Conservation (phyloP, 1,140 invertebrate genomes). For the Cyclargus thomasi region DNA sequence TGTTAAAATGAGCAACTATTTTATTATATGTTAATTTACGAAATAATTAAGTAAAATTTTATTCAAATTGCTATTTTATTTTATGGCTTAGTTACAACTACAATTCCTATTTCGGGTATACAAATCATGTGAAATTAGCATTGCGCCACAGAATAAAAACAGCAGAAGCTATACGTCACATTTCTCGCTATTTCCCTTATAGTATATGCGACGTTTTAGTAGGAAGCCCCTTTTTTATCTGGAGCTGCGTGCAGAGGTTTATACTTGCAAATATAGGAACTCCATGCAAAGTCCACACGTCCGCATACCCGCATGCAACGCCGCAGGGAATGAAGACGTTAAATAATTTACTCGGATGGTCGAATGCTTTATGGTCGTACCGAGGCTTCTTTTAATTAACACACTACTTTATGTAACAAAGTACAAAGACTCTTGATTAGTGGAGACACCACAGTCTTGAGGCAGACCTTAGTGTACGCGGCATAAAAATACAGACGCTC, state of each 20-base stretch:
- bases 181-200: not conserved
- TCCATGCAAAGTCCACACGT: conserved; percentile 52
- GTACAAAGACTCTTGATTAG: not conserved
- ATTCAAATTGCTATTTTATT: not conserved
- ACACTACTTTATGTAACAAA: conserved; percentile 19
- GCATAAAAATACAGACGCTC: too few relatives aligned
- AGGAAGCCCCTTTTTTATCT: conserved; percentile 10
- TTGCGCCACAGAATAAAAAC: too few relatives aligned
- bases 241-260: conserved; percentile 22
- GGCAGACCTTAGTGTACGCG: too few relatives aligned
- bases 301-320: conserved; percentile 63
- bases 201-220: not conserved
- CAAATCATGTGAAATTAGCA: too few relatives aligned
- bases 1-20: not conserved
- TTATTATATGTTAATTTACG: not conserved
- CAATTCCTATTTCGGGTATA: too few relatives aligned
- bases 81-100: not conserved
- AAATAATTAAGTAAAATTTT: not conserved
- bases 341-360: conserved; percentile 71
- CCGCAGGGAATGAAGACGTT: conserved; percentile 70
- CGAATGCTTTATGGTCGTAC: conserved; percentile 55
- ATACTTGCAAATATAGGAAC: conserved; percentile 39
- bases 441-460: too few relatives aligned
- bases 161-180: too few relatives aligned
- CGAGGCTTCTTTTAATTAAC: conserved; percentile 48